These are phyloP conservation scores for Rotaria socialis DNA, from an alignment of 2,888 invertebrate genomes.

Conservation along the genomic window DNA sequence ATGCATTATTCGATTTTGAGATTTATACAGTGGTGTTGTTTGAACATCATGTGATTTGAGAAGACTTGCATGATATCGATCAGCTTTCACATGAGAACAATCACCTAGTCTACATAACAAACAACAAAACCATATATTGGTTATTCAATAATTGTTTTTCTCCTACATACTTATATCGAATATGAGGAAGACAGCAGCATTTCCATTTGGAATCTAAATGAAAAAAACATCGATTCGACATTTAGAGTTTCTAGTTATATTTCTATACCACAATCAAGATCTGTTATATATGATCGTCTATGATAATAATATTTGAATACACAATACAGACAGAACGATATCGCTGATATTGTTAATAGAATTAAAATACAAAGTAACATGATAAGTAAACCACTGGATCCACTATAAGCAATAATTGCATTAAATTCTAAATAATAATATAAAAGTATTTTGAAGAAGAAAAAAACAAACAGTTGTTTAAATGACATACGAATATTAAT, in stretches of 20 bases:
- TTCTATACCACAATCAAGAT: neutral
- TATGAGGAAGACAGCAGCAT: neutral
- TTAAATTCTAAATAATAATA: neutral
- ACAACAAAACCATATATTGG: neutral
- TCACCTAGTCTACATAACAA: neutral
- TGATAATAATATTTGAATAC: neutral
- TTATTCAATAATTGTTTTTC: neutral
- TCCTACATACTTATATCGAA: neutral
- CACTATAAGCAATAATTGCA: neutral
- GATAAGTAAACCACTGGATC: neutral
- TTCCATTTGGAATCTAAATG: neutral
- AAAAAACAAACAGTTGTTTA: too few species aligned
- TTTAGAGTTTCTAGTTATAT: neutral
- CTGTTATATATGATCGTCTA: neutral
- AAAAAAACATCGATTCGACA: neutral
- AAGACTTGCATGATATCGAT: constrained; percentile 28
- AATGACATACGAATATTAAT: constrained; percentile 5
- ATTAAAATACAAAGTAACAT: neutral
- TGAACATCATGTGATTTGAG: constrained; percentile 8
- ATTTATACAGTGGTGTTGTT: neutral
- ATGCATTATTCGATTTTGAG: neutral
- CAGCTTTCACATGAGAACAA: neutral
- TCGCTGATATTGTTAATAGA: neutral
- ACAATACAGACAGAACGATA: neutral
- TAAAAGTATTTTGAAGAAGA: neutral